Conservation (phyloP, 2,113 vertebrate species). For the Bos javanicus region DNA sequence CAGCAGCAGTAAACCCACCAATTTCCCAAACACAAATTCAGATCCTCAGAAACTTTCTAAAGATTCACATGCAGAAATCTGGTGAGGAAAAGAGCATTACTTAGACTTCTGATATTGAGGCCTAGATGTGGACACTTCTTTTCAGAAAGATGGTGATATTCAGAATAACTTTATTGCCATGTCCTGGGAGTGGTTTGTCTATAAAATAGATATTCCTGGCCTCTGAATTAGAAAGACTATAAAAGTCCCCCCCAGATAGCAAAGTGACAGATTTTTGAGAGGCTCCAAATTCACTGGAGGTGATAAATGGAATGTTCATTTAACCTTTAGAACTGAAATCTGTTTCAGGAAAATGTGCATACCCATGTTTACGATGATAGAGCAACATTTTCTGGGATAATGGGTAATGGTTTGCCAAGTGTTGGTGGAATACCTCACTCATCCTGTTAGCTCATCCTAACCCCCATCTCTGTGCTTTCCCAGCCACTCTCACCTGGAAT, state of each 20-base stretch:
- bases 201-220: background rate
- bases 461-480: background rate
- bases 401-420: background rate
- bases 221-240: background rate
- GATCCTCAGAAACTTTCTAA: background rate
- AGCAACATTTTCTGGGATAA: background rate
- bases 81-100: background rate
- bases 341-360: background rate
- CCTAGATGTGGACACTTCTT: background rate
- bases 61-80: background rate
- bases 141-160: background rate
- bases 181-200: background rate
- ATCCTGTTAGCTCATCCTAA: background rate
- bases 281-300: background rate
- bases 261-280: background rate
- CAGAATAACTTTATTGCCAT: background rate
- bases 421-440: background rate
- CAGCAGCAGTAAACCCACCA: background rate
- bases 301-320: background rate
- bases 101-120: background rate
- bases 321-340: background rate
- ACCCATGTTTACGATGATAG: background rate
- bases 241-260: background rate
- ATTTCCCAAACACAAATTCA: background rate
- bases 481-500: rapidly evolving